Percentiles rank a stretch among this genome's conserved stretches.
Evolutionary conservation across 92 coral and sea anemone species (phyloP).

Genomic region (Epizoanthus scotinus): DNA sequence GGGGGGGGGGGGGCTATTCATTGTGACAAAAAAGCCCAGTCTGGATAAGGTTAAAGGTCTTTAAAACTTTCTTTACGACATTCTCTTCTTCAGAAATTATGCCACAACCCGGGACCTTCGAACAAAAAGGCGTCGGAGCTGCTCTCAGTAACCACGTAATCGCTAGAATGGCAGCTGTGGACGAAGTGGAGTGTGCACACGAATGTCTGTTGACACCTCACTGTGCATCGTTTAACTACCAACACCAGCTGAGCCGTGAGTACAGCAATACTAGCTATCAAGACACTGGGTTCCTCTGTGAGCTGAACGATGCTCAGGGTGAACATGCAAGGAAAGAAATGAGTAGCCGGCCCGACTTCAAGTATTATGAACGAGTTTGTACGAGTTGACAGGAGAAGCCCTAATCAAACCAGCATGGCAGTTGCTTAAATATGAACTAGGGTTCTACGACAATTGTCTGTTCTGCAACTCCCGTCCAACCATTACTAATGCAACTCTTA

Average conservation of each 20-base stretch:
- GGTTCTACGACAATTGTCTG: too few relatives aligned
- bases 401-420: too few relatives aligned
- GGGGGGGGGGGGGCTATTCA: too few relatives aligned
- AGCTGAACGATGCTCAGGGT: constrained; percentile 48
- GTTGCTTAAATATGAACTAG: too few relatives aligned
- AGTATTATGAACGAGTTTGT: constrained; percentile 60
- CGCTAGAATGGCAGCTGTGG: constrained; percentile 57
- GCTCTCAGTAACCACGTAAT: constrained; percentile 48
- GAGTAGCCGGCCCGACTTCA: constrained; percentile 37
- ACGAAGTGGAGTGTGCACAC: constrained; percentile 67
- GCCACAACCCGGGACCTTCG: constrained; percentile 52
- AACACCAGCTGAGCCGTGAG: constrained; percentile 39
- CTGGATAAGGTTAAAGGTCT: too few relatives aligned
- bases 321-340: constrained; percentile 16
- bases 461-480: too few relatives aligned
- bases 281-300: constrained; percentile 54
- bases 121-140: constrained; percentile 37
- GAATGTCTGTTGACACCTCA: constrained; percentile 62
- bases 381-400: neutral
- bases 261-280: constrained; percentile 17
- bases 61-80: neutral
- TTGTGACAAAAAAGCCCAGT: too few relatives aligned
- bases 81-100: constrained; percentile 28
- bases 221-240: constrained; percentile 69
- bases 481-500: too few relatives aligned